Conservation (phyloP, 2,888 invertebrate species). For the Ectemnius lituratus region DNA sequence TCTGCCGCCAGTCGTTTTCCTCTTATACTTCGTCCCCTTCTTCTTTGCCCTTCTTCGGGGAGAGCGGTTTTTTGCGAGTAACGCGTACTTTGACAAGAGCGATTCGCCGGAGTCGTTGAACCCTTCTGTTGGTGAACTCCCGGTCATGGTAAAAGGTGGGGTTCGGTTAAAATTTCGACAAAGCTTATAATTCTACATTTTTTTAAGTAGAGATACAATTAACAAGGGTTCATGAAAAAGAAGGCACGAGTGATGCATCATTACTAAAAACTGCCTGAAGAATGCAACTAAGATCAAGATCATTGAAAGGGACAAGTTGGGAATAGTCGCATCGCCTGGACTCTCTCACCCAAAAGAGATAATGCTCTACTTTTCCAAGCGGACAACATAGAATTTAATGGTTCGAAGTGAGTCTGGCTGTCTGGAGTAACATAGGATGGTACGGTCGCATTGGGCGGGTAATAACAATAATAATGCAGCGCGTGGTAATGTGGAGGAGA, state of each 20-base stretch:
- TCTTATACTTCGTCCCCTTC: constrained; percentile 17
- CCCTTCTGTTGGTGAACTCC: background rate
- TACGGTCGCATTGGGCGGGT: constrained; percentile 41
- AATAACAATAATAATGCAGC: constrained; percentile 66
- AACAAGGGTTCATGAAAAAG: too few species aligned
- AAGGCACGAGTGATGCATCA: background rate
- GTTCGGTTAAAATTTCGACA: too few species aligned
- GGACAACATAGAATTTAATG: constrained; percentile 1
- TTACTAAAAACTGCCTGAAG: background rate
- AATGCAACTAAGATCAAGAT: background rate
- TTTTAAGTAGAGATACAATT: too few species aligned
- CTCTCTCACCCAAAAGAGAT: background rate
- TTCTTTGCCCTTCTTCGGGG: constrained; percentile 38
- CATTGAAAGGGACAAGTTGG: background rate
- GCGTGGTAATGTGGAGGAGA: constrained; percentile 43
- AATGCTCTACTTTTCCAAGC: constrained; percentile 14
- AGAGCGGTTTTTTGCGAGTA: constrained; percentile 18
- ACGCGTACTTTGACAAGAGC: constrained; percentile 10
- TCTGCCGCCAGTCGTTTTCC: constrained; percentile 23
- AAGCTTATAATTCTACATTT: too few species aligned
- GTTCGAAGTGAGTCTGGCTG: background rate
- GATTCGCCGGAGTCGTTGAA: too few species aligned
- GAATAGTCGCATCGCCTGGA: too few species aligned
- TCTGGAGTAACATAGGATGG: constrained; percentile 26
- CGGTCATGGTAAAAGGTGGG: background rate